Conservation (phyloP, 2,113 vertebrate genomes). For the Menidia beryllina region DNA sequence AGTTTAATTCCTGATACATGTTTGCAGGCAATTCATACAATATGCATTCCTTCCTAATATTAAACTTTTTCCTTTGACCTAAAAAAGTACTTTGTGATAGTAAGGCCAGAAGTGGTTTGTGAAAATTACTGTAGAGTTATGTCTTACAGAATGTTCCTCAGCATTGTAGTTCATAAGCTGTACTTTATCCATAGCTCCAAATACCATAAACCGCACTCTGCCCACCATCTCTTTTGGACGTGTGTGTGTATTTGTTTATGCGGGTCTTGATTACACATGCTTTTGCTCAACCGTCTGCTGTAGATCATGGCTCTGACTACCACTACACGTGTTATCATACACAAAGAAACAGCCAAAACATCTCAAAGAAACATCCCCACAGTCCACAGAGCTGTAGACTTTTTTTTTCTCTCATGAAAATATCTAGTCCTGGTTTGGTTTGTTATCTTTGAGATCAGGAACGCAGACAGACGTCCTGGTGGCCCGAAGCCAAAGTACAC, state of each 20-base stretch:
- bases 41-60: too few relatives aligned
- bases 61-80: too few relatives aligned
- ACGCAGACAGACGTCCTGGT: slow-evolving; percentile 53
- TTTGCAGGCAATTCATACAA: too few relatives aligned
- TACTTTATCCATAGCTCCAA: slow-evolving; percentile 31
- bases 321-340: slow-evolving; percentile 60
- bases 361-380: slow-evolving; percentile 40
- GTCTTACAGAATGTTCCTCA: slow-evolving; percentile 38
- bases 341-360: slow-evolving; percentile 47
- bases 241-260: slow-evolving; percentile 14
- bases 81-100: too few relatives aligned
- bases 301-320: slow-evolving; percentile 59
- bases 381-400: slow-evolving; percentile 21
- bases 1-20: too few relatives aligned
- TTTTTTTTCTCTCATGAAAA: slow-evolving; percentile 33
- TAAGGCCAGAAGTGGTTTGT: slow-evolving; percentile 34
- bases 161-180: slow-evolving; percentile 44
- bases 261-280: neutral
- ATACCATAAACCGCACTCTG: slow-evolving; percentile 21
- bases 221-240: slow-evolving; percentile 44
- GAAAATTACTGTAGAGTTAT: slow-evolving; percentile 31
- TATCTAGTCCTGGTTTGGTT: slow-evolving; percentile 34
- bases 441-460: slow-evolving; percentile 65
- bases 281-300: slow-evolving; percentile 63
- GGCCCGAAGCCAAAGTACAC: slow-evolving; percentile 52